Base-by-base conservation (phyloP, 2,797 vertebrate species). In the Simalia tracyae region DNA sequence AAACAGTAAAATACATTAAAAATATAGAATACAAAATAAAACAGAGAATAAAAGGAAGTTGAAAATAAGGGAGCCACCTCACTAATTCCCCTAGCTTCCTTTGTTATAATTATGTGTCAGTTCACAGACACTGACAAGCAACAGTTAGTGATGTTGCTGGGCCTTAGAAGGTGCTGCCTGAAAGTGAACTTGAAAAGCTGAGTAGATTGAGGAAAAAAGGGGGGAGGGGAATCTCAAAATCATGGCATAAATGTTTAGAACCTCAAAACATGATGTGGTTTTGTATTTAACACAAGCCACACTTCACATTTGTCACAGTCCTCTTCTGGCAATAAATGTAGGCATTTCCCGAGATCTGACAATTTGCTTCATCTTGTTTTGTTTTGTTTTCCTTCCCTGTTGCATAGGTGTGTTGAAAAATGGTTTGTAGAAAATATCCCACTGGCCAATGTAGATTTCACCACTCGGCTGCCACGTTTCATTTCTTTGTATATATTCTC, bases 401-500 rank as follows among this genome's bases (percentile, higher is more conserved):
- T 89, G 89, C 88, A 68, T 94, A 99, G 98, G 96, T 98, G 95
- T 97, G 96, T 97, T 90, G 96, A 94, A 91, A 98, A 98, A 89
- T 94, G 97, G 96, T 97, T 99, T 96, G 95, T 96, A 24, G 97
- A 98, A 95, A 96, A 93, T 1, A 96, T 97, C 66, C 98, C 98
- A 0, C 94, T 98, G 92, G 95, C 96, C 57, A 97, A 92, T 4
- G 76, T 97, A 95, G 98, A 99, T 96, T 98, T 99, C 96, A 98
- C 98, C 0, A 96, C 96, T 0, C 96, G 98, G 68, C 93, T 99
- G 56, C 98, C 98, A 0, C 98, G 98, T 19, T 97, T 97, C 96
- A 94, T 99, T 31, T 98, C 98, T 91, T 97, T 99, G 0, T 97
- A 98, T 66, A 97, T 99, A 94, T 97, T 99, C 94, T 98, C 98